Percentiles rank a stretch among this genome's conserved stretches.
Evolutionary conservation across 2,113 vertebrate species (phyloP).

Genomic region (Platysternon megacephalum): DNA sequence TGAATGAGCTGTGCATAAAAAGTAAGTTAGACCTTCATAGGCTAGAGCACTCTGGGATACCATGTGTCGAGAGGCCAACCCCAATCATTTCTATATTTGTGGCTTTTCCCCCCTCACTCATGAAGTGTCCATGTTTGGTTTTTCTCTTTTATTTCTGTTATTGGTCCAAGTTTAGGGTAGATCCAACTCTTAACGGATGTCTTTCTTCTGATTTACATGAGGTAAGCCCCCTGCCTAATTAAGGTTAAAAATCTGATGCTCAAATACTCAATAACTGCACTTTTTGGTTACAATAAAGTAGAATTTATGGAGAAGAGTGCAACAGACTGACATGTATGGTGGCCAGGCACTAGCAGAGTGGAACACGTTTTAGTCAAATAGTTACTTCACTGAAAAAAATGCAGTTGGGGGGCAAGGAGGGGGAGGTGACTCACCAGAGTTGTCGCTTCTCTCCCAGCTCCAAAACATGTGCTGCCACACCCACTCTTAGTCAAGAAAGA

Average conservation of each 20-base stretch:
- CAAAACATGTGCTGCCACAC: not conserved
- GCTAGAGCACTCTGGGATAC: fast-evolving
- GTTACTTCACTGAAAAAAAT: not conserved
- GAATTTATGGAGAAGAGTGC: not conserved
- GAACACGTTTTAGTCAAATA: not conserved
- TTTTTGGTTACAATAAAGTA: not conserved
- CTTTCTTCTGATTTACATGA: not conserved
- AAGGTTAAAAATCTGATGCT: not conserved
- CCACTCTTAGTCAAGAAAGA: not conserved
- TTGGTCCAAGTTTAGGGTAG: not conserved
- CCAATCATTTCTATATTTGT: not conserved
- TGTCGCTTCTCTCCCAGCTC: not conserved
- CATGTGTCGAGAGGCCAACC: not conserved
- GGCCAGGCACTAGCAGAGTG: not conserved
- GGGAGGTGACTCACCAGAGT: not conserved
- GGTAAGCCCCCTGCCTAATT: not conserved
- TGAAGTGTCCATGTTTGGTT: not conserved
- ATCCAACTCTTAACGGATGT: not conserved
- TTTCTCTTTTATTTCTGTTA: not conserved
- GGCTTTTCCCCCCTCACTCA: not conserved
- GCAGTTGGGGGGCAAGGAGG: no score
- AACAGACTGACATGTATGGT: not conserved
- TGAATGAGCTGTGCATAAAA: not conserved
- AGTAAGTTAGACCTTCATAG: not conserved
- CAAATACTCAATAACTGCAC: not conserved